Evolutionary conservation across 2,797 vertebrate genomes (phyloP).

Genomic region (Sylvilagus floridanus): DNA sequence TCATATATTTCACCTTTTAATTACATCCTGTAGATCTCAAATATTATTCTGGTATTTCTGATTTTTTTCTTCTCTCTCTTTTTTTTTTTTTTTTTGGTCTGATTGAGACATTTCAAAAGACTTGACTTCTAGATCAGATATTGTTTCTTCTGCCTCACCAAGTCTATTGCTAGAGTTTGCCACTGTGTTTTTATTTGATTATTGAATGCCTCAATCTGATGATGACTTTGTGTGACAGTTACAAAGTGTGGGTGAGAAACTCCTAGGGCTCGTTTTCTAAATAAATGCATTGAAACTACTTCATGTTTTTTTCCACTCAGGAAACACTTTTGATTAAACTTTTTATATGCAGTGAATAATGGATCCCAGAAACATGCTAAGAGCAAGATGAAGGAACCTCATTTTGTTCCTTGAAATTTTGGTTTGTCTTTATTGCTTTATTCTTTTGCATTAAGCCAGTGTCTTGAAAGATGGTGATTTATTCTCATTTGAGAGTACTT

Average conservation of each 20-base stretch:
- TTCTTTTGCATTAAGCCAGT: background rate
- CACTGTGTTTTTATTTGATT: too few relatives aligned
- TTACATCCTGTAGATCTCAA: too few relatives aligned
- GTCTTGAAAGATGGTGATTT: background rate
- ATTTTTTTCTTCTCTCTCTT: too few relatives aligned
- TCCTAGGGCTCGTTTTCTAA: slow-evolving; percentile 53
- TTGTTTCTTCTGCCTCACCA: too few relatives aligned
- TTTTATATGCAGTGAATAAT: slow-evolving; percentile 16
- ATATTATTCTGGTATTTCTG: too few relatives aligned
- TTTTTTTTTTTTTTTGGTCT: too few relatives aligned
- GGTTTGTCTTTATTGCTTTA: background rate
- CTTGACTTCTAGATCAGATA: too few relatives aligned
- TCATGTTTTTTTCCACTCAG: slow-evolving; percentile 54
- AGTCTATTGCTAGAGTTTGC: too few relatives aligned
- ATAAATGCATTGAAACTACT: slow-evolving; percentile 63
- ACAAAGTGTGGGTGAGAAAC: slow-evolving; percentile 56
- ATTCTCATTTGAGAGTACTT: background rate
- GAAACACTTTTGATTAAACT: slow-evolving; percentile 25
- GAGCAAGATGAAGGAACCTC: background rate
- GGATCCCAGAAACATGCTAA: background rate
- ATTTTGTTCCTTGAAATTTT: background rate
- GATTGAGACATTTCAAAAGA: too few relatives aligned
- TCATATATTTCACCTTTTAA: too few relatives aligned
- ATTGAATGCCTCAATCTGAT: background rate
- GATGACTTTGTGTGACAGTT: background rate